Base-by-base conservation (phyloP, 1,140 invertebrate genomes). In the Neoseiulus cucumeris region DNA sequence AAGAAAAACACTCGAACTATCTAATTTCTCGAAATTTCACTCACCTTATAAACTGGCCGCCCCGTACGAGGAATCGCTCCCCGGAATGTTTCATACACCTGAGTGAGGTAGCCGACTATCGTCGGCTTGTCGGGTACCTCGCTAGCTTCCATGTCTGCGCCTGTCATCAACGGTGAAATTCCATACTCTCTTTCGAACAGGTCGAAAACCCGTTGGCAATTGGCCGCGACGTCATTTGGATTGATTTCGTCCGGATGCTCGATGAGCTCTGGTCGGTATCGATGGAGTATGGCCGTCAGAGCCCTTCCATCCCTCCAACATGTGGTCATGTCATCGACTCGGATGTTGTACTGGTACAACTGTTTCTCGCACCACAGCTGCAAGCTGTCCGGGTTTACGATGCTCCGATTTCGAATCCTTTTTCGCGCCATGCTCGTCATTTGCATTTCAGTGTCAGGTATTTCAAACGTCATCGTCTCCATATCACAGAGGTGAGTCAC, bases 101-200 rank as follows among this genome's bases (percentile, higher is more conserved):
- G 86, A n/a, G 87, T 84, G 44, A 92, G 76, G 73, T 92, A 93
- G 45, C 84, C 83, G 42, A 88, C 80, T 82, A 90, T 85, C 1
- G 81, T 78, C 30, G 86, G 77, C 70, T 84, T 84, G 73, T 91
- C 87, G 9, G 85, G 83, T 42, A 82, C 78, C 20, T 81, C 80
- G 69, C 82, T 81, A 44, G 82, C 78, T 2, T 83, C 80, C 78
- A 90, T 87, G 74, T 91, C 87, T 68, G 82, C 78, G n/a, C 83
- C 87, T 28, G 81, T 84, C 84, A 91, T 86, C 42, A 85, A 82
- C n/a, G 87, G 84, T 28, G 82, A 75, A 69, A 91, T 84, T 44
- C 84, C 84, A 69, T 83, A 74, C 74, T 90, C 87, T 47, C 81
- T 82, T 71, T 90, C 85, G 6, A 90, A 79, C 64, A 85, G 80